Percentiles rank a stretch among this genome's conserved stretches.
Evolutionary conservation across 2,113 vertebrate species (phyloP).

Genomic region (Pseudopipra pipra): DNA sequence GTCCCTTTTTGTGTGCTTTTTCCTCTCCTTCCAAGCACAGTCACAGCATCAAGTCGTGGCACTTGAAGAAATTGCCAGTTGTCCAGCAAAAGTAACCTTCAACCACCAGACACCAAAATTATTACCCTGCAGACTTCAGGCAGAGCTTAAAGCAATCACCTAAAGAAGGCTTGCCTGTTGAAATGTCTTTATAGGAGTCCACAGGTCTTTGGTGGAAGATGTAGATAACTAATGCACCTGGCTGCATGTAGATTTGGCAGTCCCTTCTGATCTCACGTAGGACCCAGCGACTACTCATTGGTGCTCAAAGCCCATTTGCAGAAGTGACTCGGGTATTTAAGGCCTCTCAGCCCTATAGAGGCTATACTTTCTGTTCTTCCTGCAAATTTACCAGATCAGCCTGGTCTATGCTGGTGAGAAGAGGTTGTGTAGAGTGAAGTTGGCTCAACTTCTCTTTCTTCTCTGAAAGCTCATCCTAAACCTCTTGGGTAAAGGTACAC

Average conservation of each 20-base stretch:
- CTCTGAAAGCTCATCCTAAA: not conserved
- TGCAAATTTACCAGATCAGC: not conserved
- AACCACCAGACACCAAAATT: not conserved
- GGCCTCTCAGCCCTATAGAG: not conserved
- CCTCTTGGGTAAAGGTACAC: not conserved
- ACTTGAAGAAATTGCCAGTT: not conserved
- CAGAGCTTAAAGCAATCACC: not conserved
- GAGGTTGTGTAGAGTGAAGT: not conserved
- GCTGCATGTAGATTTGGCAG: not conserved
- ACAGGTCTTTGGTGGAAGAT: not conserved
- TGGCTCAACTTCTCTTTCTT: not conserved
- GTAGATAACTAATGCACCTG: not conserved
- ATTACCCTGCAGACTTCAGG: not conserved
- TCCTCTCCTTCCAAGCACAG: not conserved
- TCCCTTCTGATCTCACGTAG: rapidly evolving
- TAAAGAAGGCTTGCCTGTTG: not conserved
- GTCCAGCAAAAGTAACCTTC: not conserved
- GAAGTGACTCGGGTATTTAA: not conserved
- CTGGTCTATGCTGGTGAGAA: not conserved
- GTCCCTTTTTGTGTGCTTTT: not conserved
- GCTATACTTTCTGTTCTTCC: not conserved
- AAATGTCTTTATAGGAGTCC: not conserved
- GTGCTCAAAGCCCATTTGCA: not conserved
- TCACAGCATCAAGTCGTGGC: not conserved
- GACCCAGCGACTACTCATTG: not conserved